These are phyloP conservation scores for Palythoa grandiflora DNA, from an alignment of 92 coral and sea anemone genomes.

Conservation along the genomic window DNA sequence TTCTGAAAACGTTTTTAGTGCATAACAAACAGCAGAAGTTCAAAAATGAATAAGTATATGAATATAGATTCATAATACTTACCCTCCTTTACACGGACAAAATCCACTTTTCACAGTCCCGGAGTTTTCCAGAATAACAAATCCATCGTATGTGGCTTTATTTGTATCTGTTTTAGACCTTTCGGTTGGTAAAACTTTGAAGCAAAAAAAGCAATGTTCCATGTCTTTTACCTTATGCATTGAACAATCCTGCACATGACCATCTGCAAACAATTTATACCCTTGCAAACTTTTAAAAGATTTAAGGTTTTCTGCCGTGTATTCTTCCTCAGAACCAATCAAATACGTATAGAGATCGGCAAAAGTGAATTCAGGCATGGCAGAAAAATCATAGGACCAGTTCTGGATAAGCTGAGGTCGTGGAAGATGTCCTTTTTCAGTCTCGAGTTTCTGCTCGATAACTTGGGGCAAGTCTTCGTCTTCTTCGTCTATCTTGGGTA, in stretches of 20 bases:
- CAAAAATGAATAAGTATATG: too few species aligned
- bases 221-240: too few species aligned
- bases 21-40: too few species aligned
- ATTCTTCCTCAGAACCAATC: slow-evolving; percentile 49
- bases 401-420: slow-evolving; percentile 23
- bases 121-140: too few species aligned
- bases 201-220: too few species aligned
- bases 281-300: slow-evolving; percentile 42
- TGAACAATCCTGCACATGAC: slow-evolving; percentile 19
- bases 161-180: too few species aligned
- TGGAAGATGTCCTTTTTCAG: slow-evolving; percentile 40
- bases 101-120: too few species aligned
- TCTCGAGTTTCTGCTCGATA: background rate
- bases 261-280: slow-evolving; percentile 49
- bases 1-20: too few species aligned
- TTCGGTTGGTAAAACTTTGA: too few species aligned
- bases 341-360: slow-evolving; percentile 43
- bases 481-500: slow-evolving; percentile 39
- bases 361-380: slow-evolving; percentile 43
- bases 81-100: too few species aligned
- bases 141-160: too few species aligned
- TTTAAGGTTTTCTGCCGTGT: slow-evolving; percentile 41
- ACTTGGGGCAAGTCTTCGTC: background rate
- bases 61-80: too few species aligned
- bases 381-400: slow-evolving; percentile 46